A percentile compares a stretch with the other conserved stretches of the same genome.
These are phyloP conservation scores for Dendropsophus ebraccatus DNA, from an alignment of 2,113 vertebrate genomes.

Conservation along the genomic window DNA sequence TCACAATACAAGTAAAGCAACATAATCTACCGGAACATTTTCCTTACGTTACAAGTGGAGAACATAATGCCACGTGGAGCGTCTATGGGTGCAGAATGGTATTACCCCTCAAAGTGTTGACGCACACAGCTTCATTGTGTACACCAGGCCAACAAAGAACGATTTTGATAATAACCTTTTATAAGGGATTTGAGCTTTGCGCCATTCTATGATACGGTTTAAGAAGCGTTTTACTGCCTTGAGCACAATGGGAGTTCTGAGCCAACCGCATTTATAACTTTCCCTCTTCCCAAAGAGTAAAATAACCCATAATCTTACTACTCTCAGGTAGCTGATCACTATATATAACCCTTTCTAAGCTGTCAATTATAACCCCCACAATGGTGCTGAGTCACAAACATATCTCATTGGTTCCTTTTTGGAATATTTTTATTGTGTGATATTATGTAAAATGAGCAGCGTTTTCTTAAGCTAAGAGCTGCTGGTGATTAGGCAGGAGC, in stretches of 20 bases:
- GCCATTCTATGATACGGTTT: background rate
- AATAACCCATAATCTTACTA: background rate
- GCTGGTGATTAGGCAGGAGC: background rate
- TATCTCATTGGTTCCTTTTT: slow-evolving; percentile 24
- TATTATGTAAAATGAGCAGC: slow-evolving; percentile 28
- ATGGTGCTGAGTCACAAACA: slow-evolving; percentile 40
- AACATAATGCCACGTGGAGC: no score
- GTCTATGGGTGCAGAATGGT: no score
- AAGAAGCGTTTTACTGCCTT: background rate
- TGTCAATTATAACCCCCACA: slow-evolving; percentile 32
- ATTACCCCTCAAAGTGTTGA: no score
- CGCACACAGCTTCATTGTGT: no score
- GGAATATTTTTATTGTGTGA: slow-evolving; percentile 18
- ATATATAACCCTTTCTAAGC: background rate
- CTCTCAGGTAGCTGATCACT: background rate
- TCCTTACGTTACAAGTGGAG: no score
- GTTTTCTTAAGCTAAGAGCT: slow-evolving; percentile 13
- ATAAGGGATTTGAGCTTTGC: background rate
- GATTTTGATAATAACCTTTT: background rate
- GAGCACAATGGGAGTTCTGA: slow-evolving; percentile 9
- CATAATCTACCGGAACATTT: no score
- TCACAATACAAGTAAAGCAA: no score
- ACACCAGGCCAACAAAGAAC: no score
- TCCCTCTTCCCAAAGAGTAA: slow-evolving; percentile 27
- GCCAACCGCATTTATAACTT: background rate